Conservation (phyloP, 2,113 vertebrate genomes). For the Sylvilagus bachmani region DNA sequence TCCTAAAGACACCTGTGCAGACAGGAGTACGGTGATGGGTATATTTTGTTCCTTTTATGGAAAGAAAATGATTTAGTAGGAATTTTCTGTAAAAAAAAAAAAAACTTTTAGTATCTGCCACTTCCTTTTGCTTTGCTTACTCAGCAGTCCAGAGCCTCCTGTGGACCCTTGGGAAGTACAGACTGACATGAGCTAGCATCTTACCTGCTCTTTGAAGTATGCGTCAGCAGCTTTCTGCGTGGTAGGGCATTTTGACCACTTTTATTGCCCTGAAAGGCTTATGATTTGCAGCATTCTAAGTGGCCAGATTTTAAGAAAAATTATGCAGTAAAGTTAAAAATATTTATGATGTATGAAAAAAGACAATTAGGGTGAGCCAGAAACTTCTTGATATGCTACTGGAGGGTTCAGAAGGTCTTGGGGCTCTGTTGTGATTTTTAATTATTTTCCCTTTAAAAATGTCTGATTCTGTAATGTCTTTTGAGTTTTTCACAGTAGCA, state of each 20-base stretch:
- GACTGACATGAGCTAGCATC: accelerated
- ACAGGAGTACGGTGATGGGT: not conserved
- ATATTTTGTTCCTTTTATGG: not conserved
- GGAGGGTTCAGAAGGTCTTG: not conserved
- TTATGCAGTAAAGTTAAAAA: not conserved
- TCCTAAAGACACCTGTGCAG: not conserved
- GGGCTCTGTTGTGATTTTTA: slow-evolving; percentile 2
- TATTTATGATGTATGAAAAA: not conserved
- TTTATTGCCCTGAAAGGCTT: not conserved
- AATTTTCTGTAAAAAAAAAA: not conserved
- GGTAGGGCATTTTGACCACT: not conserved
- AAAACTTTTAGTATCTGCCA: not conserved
- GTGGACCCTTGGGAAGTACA: not conserved
- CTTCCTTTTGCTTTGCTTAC: not conserved
- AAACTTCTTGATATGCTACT: not conserved
- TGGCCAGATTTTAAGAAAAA: not conserved
- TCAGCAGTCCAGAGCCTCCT: not conserved
- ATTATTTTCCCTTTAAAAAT: not conserved
- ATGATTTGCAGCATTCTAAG: not conserved
- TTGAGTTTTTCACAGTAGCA: not conserved
- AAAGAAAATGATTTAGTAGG: not conserved
- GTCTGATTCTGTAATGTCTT: not conserved
- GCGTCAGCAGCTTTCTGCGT: not conserved
- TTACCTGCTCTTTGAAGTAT: not conserved
- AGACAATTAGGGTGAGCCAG: not conserved